Conservation (phyloP, 2,888 invertebrate genomes). For the Marasmarcha lunaedactyla region DNA sequence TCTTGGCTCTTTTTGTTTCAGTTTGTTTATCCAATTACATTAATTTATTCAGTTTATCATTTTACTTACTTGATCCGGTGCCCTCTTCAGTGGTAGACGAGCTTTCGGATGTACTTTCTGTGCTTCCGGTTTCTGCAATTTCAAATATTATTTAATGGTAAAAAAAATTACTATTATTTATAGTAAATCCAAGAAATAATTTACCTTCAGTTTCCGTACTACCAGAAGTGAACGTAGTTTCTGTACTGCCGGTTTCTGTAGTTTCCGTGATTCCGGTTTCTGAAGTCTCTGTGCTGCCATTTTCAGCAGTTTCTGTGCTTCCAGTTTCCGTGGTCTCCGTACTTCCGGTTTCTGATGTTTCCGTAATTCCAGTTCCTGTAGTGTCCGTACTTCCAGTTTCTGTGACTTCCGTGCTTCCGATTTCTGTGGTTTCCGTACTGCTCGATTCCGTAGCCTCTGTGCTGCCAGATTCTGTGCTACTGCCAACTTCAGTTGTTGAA, state of each 20-base stretch:
- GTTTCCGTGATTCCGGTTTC: conserved; percentile 14
- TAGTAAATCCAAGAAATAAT: conserved; percentile 7
- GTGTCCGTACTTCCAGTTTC: conserved; percentile 8
- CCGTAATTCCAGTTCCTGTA: conserved; percentile 10
- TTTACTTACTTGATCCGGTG: conserved; percentile 16
- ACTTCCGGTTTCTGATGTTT: conserved; percentile 9
- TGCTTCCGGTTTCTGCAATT: conserved; percentile 3
- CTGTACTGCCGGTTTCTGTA: conserved; percentile 9
- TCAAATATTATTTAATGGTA: too few relatives aligned
- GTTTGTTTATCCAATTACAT: too few relatives aligned
- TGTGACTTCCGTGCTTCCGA: conserved; percentile 7
- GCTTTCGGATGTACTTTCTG: conserved; percentile 12
- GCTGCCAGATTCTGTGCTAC: background rate
- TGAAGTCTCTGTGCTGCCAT: conserved; percentile 12
- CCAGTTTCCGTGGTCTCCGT: background rate
- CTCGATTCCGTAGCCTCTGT: conserved; percentile 9
- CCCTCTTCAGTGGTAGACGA: conserved; percentile 18
- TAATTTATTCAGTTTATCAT: too few relatives aligned
- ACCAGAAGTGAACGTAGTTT: conserved; percentile 5
- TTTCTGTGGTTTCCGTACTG: conserved; percentile 11
- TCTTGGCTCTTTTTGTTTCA: too few relatives aligned
- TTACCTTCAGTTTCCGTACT: conserved; percentile 4
- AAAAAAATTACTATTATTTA: too few relatives aligned
- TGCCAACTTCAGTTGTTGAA: conserved; percentile 8
- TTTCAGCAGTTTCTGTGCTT: conserved; percentile 12